Evolutionary conservation across 1,140 invertebrate species (phyloP).

Genomic region (Euura saliciscinereae): DNA sequence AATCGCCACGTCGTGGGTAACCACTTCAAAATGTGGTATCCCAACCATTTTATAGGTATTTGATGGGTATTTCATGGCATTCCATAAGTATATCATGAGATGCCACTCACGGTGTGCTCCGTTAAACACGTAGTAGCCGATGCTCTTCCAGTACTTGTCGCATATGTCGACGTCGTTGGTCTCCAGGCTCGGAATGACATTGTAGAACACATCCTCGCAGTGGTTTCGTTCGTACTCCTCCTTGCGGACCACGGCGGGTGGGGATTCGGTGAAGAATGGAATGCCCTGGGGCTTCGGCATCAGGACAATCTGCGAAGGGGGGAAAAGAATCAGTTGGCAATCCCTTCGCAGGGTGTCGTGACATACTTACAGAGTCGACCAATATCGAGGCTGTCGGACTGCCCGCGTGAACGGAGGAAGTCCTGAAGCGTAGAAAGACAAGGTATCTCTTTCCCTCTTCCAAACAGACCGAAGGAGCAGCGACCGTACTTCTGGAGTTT

Average conservation of each 20-base stretch:
- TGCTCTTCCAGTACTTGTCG: conserved; percentile 73
- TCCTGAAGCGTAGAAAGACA: conserved; percentile 78
- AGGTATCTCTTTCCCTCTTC: conserved; percentile 84
- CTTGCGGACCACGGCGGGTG: conserved; percentile 58
- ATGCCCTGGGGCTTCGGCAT: conserved; percentile 80
- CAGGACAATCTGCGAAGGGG: conserved; percentile 66
- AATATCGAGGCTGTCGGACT: conserved; percentile 79
- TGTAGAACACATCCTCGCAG: conserved; percentile 75
- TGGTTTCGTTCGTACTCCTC: conserved; percentile 77
- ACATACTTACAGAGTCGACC: conserved; percentile 79
- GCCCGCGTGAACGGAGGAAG: conserved; percentile 64
- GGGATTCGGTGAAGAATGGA: conserved; percentile 74
- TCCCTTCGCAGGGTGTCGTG: not conserved
- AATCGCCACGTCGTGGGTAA: no score
- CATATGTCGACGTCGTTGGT: conserved; percentile 72
- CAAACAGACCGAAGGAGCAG: conserved; percentile 81
- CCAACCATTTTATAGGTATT: no score
- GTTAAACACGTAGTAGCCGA: conserved; percentile 75
- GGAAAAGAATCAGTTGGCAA: not conserved
- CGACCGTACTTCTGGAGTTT: conserved; percentile 68
- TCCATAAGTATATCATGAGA: not conserved
- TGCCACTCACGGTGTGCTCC: conserved; percentile 64
- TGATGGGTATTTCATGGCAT: not conserved
- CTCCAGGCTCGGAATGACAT: conserved; percentile 58
- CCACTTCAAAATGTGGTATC: not conserved